phyloP scores from a whole-genome alignment of 2,113 vertebrate species.

The Coreoperca whiteheadi region DNA sequence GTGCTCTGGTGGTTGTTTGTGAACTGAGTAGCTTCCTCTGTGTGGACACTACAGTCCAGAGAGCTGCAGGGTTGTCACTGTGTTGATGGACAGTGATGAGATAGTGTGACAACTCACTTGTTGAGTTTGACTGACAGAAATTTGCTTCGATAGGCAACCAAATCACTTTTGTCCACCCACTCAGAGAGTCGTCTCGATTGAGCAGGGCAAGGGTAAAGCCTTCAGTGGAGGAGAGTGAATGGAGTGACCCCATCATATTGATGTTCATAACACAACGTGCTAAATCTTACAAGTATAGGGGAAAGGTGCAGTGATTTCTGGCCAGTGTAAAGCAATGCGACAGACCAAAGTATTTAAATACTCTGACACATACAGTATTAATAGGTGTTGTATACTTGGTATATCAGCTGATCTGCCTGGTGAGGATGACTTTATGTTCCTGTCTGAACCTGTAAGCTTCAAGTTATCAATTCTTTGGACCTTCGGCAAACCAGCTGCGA shows the following conservation, averaged over 20 bases:
- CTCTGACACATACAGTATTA: background rate
- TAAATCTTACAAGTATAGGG: background rate
- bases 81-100: slow-evolving; percentile 76
- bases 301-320: background rate
- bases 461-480: slow-evolving; percentile 4
- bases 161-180: slow-evolving; percentile 35
- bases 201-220: slow-evolving; percentile 2
- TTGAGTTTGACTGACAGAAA: slow-evolving; percentile 68
- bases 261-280: background rate
- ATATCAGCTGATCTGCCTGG: slow-evolving; percentile 2
- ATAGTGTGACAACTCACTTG: slow-evolving; percentile 61
- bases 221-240: slow-evolving; percentile 1
- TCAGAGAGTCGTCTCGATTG: slow-evolving; percentile 18
- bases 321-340: background rate
- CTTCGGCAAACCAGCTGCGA: background rate
- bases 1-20: slow-evolving; percentile 72
- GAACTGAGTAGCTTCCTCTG: slow-evolving; percentile 63
- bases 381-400: background rate
- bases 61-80: slow-evolving; percentile 48
- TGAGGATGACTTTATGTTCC: background rate
- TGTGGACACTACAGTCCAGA: slow-evolving; percentile 61
- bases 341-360: background rate
- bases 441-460: background rate
- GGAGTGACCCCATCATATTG: background rate
- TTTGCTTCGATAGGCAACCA: slow-evolving; percentile 18